A percentile compares a stretch with the other conserved stretches of the same genome.
Conservation (phyloP, 2,888 invertebrate species). For the Cynaeus angustus region DNA sequence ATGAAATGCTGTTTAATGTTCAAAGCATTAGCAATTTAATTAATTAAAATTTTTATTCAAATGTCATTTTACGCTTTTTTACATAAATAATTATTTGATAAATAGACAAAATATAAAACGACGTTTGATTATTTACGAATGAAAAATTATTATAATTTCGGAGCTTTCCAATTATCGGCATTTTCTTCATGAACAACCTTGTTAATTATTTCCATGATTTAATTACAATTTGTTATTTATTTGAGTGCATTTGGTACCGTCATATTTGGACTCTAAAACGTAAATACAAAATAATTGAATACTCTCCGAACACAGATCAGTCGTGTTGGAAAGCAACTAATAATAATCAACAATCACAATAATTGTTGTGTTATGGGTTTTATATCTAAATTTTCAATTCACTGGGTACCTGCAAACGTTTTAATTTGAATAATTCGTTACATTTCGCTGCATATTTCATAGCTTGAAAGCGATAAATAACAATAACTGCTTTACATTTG, state of each 20-base stretch:
- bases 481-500: constrained; percentile 34
- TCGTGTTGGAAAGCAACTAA: constrained; percentile 3
- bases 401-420: constrained; percentile 28
- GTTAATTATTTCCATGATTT: constrained; percentile 18
- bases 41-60: too few species aligned
- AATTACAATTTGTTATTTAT: too few species aligned
- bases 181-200: constrained; percentile 11
- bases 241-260: background rate
- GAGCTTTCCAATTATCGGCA: constrained; percentile 4
- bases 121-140: too few species aligned
- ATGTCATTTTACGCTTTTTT: too few species aligned
- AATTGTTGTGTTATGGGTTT: constrained; percentile 22
- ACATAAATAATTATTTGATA: too few species aligned
- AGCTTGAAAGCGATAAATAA: constrained; percentile 20
- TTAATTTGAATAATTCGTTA: constrained; percentile 47
- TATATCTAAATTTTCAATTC: constrained; percentile 36
- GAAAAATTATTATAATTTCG: background rate
- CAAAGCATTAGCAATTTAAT: too few species aligned
- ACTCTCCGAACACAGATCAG: background rate
- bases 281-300: constrained; percentile 10
- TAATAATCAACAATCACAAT: constrained; percentile 34
- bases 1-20: too few species aligned
- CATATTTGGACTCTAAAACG: background rate
- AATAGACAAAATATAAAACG: too few species aligned
- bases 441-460: constrained; percentile 34